Evolutionary conservation across 2,113 vertebrate species (phyloP).

Genomic region (Chloropsis cyanopogon): DNA sequence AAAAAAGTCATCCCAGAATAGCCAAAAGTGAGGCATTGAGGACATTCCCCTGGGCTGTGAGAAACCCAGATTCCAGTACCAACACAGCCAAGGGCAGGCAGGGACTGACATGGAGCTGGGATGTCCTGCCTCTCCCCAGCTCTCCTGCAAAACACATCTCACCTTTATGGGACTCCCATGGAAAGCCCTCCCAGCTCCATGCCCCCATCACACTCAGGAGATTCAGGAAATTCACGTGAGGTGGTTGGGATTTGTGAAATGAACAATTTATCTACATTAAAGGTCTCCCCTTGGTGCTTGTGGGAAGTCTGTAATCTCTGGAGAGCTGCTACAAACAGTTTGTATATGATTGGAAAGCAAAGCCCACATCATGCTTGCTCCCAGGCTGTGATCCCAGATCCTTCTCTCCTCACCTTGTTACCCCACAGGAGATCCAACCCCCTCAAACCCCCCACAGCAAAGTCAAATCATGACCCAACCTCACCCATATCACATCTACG

Average conservation of each 20-base stretch:
- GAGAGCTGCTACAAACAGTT: neutral
- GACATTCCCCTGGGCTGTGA: neutral
- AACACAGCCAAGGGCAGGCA: neutral
- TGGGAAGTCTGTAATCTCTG: neutral
- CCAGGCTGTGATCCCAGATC: neutral
- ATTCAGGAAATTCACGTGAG: neutral
- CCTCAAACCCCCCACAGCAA: neutral
- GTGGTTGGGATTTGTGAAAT: neutral
- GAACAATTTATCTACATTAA: neutral
- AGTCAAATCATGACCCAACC: neutral
- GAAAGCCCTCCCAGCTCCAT: neutral
- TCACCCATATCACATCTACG: fast-evolving
- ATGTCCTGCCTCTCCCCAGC: neutral
- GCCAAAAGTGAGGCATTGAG: neutral
- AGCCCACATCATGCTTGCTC: neutral
- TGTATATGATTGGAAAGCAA: neutral
- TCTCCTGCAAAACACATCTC: neutral
- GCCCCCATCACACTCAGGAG: neutral
- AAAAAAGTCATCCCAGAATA: neutral
- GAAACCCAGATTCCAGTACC: neutral
- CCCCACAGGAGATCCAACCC: neutral
- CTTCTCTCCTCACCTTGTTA: fast-evolving
- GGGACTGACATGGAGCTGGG: fast-evolving
- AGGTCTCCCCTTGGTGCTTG: neutral
- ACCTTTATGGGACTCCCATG: too few relatives aligned